Conservation (phyloP, 2,797 vertebrate genomes). For the Macropodus opercularis region DNA sequence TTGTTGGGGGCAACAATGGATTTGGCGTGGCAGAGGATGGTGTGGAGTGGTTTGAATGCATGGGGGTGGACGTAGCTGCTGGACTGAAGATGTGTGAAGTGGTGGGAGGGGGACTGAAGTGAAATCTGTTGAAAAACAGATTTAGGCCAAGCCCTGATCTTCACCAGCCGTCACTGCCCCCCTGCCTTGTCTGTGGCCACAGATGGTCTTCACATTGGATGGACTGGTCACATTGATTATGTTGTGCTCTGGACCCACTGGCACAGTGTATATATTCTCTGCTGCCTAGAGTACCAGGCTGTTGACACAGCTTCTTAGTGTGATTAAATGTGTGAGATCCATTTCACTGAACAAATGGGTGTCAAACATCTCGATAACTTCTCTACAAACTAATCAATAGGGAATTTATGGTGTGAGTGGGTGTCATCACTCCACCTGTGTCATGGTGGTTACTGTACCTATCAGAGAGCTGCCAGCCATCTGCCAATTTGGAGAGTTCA, state of each 20-base stretch:
- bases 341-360: slow-evolving; percentile 58
- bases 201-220: no score
- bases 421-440: slow-evolving; percentile 71
- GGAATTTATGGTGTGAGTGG: slow-evolving; percentile 64
- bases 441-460: slow-evolving; percentile 50
- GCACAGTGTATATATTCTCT: slow-evolving; percentile 8
- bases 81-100: no score
- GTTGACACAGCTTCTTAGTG: slow-evolving; percentile 53
- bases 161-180: no score
- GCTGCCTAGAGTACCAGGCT: slow-evolving; percentile 30
- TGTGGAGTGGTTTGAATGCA: no score
- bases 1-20: no score
- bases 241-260: slow-evolving; percentile 8
- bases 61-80: no score
- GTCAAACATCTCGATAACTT: slow-evolving; percentile 59
- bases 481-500: slow-evolving; percentile 51
- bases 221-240: slow-evolving; percentile 27
- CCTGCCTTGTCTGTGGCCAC: no score
- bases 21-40: no score
- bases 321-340: slow-evolving; percentile 44
- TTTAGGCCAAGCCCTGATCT: no score
- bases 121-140: no score
- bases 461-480: slow-evolving; percentile 57
- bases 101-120: no score
- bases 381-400: slow-evolving; percentile 60